phyloP scores from a whole-genome alignment of 2,797 vertebrate genomes.

The Malurus splendens region DNA sequence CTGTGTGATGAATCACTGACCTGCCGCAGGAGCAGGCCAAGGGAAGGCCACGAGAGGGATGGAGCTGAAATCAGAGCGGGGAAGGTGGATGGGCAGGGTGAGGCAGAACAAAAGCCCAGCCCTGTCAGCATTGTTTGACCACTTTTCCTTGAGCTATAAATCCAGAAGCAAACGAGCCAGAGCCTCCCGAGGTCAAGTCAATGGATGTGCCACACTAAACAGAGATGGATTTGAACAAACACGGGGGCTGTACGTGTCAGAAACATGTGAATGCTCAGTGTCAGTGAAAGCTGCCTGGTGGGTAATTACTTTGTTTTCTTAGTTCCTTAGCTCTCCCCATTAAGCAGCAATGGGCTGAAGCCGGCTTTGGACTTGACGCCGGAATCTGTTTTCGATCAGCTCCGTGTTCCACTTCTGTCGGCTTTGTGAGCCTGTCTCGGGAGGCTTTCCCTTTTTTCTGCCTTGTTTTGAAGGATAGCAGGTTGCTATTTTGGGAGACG shows the following conservation, averaged over 20 bases:
- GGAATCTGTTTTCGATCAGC: slow-evolving; percentile 56
- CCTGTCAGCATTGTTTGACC: not conserved
- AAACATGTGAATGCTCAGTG: not conserved
- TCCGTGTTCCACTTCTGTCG: slow-evolving; percentile 20
- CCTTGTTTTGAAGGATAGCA: slow-evolving; percentile 40
- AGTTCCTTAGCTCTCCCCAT: not conserved
- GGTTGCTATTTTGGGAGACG: slow-evolving; percentile 43
- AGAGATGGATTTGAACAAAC: not conserved
- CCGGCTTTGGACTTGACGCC: not conserved
- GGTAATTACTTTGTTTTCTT: slow-evolving; percentile 15
- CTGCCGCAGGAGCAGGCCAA: slow-evolving; percentile 12
- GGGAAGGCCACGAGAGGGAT: not conserved
- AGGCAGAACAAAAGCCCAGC: slow-evolving; percentile 6
- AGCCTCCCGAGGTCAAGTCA: not conserved
- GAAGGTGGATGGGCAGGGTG: not conserved
- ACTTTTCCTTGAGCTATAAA: not conserved
- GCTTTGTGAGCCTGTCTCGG: slow-evolving; percentile 20
- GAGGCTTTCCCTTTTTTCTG: not conserved
- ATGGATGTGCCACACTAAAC: not conserved
- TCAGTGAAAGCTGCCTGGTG: not conserved
- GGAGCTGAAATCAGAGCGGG: not conserved
- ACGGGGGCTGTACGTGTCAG: not conserved
- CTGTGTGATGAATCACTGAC: slow-evolving; percentile 32
- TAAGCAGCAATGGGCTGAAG: slow-evolving; percentile 9
- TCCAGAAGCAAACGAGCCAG: not conserved